Conservation (phyloP, 2,113 vertebrate species). For the Hystrix cristata region DNA sequence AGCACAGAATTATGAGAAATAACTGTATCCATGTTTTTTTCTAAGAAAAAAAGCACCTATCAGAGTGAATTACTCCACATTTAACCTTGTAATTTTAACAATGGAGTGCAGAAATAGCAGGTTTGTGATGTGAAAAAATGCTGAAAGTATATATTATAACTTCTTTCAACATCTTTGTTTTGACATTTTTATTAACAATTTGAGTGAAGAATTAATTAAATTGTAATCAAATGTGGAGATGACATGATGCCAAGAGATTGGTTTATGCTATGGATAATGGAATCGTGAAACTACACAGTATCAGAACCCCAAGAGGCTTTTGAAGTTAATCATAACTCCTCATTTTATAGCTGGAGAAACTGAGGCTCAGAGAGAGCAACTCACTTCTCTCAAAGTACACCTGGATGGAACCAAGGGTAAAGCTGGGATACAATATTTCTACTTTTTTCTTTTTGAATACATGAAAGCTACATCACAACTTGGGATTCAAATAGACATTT, state of each 20-base stretch:
- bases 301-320: background rate
- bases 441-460: slow-evolving; percentile 31
- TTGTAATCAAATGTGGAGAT: slow-evolving; percentile 68
- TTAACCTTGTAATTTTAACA: slow-evolving; percentile 69
- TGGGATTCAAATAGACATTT: slow-evolving; percentile 51
- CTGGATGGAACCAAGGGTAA: background rate
- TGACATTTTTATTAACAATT: slow-evolving; percentile 78
- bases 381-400: background rate
- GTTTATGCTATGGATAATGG: slow-evolving; percentile 6
- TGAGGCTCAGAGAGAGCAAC: background rate
- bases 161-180: slow-evolving; percentile 62
- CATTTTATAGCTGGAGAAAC: slow-evolving; percentile 51
- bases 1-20: slow-evolving; percentile 29
- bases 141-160: slow-evolving; percentile 38
- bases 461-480: background rate
- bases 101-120: slow-evolving; percentile 21
- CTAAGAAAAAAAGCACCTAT: background rate
- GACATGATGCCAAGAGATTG: background rate
- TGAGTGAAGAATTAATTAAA: slow-evolving; percentile 73
- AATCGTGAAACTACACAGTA: background rate
- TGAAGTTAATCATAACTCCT: background rate
- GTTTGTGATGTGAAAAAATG: slow-evolving; percentile 10
- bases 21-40: background rate
- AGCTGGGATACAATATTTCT: background rate
- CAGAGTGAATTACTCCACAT: slow-evolving; percentile 31